Evolutionary conservation across 1,140 invertebrate species (phyloP).

Genomic region (Psilanteris sp.): DNA sequence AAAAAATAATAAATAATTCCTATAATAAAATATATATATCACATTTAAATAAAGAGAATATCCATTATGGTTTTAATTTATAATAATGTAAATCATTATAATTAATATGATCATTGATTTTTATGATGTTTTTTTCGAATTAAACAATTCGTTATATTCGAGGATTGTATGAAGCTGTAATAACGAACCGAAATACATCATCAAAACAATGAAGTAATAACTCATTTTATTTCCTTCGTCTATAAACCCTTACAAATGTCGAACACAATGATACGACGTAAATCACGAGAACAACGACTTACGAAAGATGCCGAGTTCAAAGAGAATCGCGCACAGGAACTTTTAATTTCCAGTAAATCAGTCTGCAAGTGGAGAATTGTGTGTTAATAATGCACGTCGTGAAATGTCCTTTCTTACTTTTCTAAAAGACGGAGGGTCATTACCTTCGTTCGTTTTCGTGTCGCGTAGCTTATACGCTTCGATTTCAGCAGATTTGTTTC

Average conservation of each 20-base stretch:
- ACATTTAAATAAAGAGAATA: too few species aligned
- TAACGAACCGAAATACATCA: constrained; percentile 49
- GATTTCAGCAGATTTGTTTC: constrained; percentile 56
- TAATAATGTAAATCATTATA: too few species aligned
- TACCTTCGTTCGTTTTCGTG: constrained; percentile 43
- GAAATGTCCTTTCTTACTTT: constrained; percentile 25
- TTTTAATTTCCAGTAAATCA: constrained; percentile 56
- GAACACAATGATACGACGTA: constrained; percentile 51
- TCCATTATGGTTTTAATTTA: too few species aligned
- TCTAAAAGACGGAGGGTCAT: background rate
- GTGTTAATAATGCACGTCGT: constrained; percentile 44
- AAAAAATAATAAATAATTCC: too few species aligned
- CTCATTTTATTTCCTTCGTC: constrained; percentile 54
- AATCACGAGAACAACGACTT: constrained; percentile 44
- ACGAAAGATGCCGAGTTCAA: constrained; percentile 38
- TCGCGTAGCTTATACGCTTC: constrained; percentile 29
- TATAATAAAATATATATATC: too few species aligned
- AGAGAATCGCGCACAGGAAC: constrained; percentile 30
- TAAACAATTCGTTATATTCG: constrained; percentile 20
- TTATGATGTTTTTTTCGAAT: constrained; percentile 1
- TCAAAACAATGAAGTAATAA: constrained; percentile 53
- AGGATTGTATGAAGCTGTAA: constrained; percentile 27
- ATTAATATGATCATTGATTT: too few species aligned
- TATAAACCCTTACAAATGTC: constrained; percentile 46
- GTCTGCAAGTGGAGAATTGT: constrained; percentile 17